Evolutionary conservation across 2,797 vertebrate genomes (phyloP).

Genomic region (Cottoperca gobio): DNA sequence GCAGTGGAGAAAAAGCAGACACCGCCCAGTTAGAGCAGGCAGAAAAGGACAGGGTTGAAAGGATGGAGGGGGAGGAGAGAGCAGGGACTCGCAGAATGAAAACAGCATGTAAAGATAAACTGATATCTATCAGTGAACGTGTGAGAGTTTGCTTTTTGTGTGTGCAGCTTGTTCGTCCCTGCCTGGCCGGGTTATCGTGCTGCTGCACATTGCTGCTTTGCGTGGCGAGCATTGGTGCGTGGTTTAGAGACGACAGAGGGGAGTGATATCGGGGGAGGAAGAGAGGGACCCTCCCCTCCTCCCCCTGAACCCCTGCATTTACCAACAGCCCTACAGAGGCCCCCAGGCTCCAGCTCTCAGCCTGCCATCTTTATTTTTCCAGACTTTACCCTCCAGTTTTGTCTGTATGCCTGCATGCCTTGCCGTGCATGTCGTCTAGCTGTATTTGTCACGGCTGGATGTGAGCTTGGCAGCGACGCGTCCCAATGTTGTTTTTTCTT

Average conservation of each 20-base stretch:
- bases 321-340: slow-evolving; percentile 30
- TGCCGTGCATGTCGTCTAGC: slow-evolving; percentile 23
- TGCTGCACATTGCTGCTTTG: slow-evolving; percentile 62
- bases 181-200: slow-evolving; percentile 58
- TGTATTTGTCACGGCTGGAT: slow-evolving; percentile 65
- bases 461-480: slow-evolving; percentile 61
- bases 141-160: slow-evolving; percentile 15
- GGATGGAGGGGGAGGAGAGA: not conserved
- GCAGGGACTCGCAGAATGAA: slow-evolving; percentile 28
- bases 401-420: not conserved
- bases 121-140: slow-evolving; percentile 40
- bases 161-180: slow-evolving; percentile 36
- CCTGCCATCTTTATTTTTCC: slow-evolving; percentile 35
- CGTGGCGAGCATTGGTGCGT: slow-evolving; percentile 41
- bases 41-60: not conserved
- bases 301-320: slow-evolving; percentile 9
- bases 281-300: slow-evolving; percentile 15
- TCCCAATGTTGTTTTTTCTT: slow-evolving; percentile 55
- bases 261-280: slow-evolving; percentile 24
- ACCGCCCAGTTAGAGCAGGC: slow-evolving; percentile 5
- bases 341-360: slow-evolving; percentile 29
- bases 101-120: slow-evolving; percentile 49
- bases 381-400: slow-evolving; percentile 21
- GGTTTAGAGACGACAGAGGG: slow-evolving; percentile 46
- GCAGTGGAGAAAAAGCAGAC: not conserved